These are phyloP conservation scores for Holotrichia oblita DNA, from an alignment of 1,140 invertebrate species.

Conservation along the genomic window DNA sequence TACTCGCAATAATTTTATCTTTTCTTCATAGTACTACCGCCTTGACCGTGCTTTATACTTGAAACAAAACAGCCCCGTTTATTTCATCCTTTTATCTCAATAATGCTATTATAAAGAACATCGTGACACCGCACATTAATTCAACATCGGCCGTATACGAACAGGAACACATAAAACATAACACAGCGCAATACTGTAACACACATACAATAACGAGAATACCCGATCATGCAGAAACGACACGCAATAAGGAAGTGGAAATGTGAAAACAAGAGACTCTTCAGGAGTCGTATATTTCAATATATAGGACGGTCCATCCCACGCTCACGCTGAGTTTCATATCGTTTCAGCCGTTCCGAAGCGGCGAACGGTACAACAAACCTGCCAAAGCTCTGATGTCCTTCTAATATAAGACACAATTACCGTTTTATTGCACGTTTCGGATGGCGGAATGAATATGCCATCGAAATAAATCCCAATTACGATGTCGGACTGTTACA, in stretches of 20 bases:
- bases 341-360: neutral
- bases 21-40: no score
- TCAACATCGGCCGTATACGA: no score
- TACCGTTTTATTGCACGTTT: neutral
- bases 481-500: neutral
- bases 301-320: neutral
- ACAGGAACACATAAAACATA: no score
- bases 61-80: no score
- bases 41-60: no score
- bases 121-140: no score
- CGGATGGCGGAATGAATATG: neutral
- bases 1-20: no score
- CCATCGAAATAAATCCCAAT: neutral
- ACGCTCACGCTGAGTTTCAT: neutral
- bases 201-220: neutral
- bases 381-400: neutral
- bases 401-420: neutral
- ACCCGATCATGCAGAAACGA: neutral
- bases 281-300: neutral
- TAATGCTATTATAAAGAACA: no score
- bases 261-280: neutral
- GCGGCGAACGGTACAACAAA: neutral
- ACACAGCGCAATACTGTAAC: neutral
- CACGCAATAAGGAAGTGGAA: conserved; percentile 12
- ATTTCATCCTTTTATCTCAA: no score